Evolutionary conservation across 1,140 invertebrate genomes (phyloP), one percentile per base, ranked within the genome.

Genomic region (Centruroides sculpturatus): DNA sequence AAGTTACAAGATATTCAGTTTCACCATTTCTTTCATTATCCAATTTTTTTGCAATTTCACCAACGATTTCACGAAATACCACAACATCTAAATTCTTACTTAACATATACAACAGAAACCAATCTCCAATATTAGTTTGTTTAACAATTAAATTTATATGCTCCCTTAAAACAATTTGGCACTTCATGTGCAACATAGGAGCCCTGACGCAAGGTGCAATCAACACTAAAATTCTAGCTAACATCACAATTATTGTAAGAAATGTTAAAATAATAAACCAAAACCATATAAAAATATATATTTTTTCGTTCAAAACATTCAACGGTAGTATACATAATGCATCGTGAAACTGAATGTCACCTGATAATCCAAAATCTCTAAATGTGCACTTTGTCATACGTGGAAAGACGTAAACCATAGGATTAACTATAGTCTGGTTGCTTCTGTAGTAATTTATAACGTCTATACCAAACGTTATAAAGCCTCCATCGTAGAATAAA

Each of bases 281-380:
- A 77, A 93, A 93, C 91, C 91, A 94, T 1, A 94, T 78, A 77
- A 93, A 91, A 7, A 93, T 85, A 79, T 92, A 93, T 71, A 94
- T 93, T 77, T 93, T 94, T 78, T 94, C 92, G 74, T 95, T 94
- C 73, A 95, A 88, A 12, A 69, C 62, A 59, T 69, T 69, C 46
- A 66, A 63, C 3, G 69, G 69, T 35, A 69, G 59, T 49, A 69
- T 59, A 53, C 68, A 69, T 23, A 68, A 11, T 8, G 53, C 55
- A 9, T 69, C 65, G 48, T 65, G 60, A 23, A 12, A 36, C 54
- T 59, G 13, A 7, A 65, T 56, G 4, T 60, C 63, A 7, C 62
- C 63, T 6, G 57, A 54, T 41, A 10, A 23, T 35, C 60, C 65
- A n/a, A 36, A 53, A 9, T 54, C 4, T 4, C 34, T n/a, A 35